Evolutionary conservation across 2,113 vertebrate genomes (phyloP).

Genomic region (Gallinago media): DNA sequence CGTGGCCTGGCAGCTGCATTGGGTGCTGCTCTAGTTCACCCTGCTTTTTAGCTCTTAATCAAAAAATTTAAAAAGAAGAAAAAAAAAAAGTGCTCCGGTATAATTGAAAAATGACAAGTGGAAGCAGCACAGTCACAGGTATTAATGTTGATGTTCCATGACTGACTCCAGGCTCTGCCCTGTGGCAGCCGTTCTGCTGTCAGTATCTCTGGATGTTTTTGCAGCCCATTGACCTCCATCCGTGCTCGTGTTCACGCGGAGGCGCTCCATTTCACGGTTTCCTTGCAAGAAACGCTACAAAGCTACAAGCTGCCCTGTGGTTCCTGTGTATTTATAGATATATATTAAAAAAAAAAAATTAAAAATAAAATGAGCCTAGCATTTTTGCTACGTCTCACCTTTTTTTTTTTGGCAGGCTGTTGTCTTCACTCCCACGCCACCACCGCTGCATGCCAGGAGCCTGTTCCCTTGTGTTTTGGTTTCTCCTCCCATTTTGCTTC

Average conservation of each 20-base stretch:
- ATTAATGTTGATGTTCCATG: neutral
- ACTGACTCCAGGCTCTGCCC: neutral
- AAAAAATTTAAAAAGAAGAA: neutral
- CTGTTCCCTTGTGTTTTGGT: neutral
- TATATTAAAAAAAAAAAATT: neutral
- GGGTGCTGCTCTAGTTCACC: neutral
- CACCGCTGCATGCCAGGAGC: neutral
- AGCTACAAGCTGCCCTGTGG: constrained; percentile 12
- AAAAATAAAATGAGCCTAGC: neutral
- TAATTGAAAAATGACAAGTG: neutral
- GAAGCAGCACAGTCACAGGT: constrained; percentile 8
- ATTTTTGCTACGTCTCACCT: neutral
- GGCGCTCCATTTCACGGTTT: neutral
- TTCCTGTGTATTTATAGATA: neutral
- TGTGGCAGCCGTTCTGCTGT: neutral
- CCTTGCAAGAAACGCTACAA: constrained; percentile 2
- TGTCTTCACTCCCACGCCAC: neutral
- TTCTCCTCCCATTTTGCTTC: neutral
- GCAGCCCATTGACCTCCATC: neutral
- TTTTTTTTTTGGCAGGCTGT: neutral
- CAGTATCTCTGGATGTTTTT: neutral
- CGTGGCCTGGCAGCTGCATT: neutral
- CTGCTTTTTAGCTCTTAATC: neutral
- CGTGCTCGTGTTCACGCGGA: neutral
- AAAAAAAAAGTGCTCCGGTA: neutral